Base-by-base conservation (phyloP, 2,888 invertebrate species). In the Drosophila mercatorum region DNA sequence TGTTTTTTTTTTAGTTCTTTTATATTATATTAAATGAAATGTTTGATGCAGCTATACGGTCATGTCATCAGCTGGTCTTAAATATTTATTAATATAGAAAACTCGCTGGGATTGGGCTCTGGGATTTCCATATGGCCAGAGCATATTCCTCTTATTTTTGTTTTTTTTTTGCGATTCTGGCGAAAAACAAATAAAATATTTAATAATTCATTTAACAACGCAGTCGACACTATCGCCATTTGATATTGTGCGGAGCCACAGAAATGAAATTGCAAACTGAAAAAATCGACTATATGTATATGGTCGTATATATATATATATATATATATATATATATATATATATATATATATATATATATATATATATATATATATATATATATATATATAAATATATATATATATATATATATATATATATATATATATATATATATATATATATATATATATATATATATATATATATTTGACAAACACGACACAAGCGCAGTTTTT, bases 41-140 rank as follows among this genome's bases (percentile, higher is more conserved):
- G 8, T 65, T 43, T 53, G 12, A 44, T 55, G 34, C 17, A 59
- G 34, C 34, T 53, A 7, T 58, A 65, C 6, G 6, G 31, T 12
- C 31, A 22, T 40, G 31, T 53, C 57, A 65, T 53, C 59, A 44
- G 40, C 49, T 47, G 59, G 53, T 17, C 41, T 57, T 44, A 59
- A 55, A 56, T 59, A 63, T 76, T 68, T 62, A 67, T 76, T 60
- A 60, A 68, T 53, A 46, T 47, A n/a, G 55, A 28, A 49, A 63
- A 60, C 67, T 52, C 59, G n/a, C 28, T 10, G 28, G 40, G 40
- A 55, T 28, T 41, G 26, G 17, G 36, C 14, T n/a, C 55, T 52
- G 67, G 55, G 67, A 76, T 71, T 67, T 62, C 14, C 55, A 67
- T 17, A 59, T 71, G 51, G 26, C 28, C 46, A 36, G 55, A 2